These are phyloP conservation scores for Cladopsammia gracilis DNA, from an alignment of 64 coral and sea anemone genomes.

Conservation along the genomic window DNA sequence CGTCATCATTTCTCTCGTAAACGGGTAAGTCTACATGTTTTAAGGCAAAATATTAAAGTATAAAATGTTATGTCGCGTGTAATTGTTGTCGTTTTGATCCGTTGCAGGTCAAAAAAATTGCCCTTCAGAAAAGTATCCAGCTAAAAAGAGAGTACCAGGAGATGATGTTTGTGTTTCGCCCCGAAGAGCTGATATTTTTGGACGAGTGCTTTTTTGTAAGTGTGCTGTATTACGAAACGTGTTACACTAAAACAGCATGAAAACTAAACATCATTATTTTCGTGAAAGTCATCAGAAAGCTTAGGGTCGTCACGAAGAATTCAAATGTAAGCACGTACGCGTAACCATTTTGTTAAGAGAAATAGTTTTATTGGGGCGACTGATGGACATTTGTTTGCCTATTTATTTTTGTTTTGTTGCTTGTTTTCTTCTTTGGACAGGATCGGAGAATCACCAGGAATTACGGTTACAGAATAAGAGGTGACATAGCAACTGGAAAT, in stretches of 20 bases:
- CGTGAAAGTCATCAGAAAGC: too few species aligned
- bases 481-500: not conserved
- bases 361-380: not conserved
- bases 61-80: not conserved
- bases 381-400: not conserved
- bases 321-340: too few species aligned
- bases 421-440: not conserved
- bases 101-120: conserved; percentile 60
- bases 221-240: not conserved
- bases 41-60: not conserved
- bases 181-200: conserved; percentile 41
- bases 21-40: conserved; percentile 15
- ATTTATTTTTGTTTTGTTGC: not conserved
- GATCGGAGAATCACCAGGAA: conserved; percentile 54
- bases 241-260: too few species aligned
- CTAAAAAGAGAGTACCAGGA: conserved; percentile 20
- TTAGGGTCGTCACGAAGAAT: too few species aligned
- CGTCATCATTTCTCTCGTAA: conserved; percentile 23
- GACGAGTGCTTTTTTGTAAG: conserved; percentile 64
- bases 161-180: conserved; percentile 28
- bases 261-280: too few species aligned
- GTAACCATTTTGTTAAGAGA: too few species aligned
- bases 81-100: not conserved
- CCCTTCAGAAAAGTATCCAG: conserved; percentile 30
- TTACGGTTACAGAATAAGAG: conserved; percentile 43